Conservation (phyloP, 2,113 vertebrate genomes). For the Chaenocephalus aceratus region DNA sequence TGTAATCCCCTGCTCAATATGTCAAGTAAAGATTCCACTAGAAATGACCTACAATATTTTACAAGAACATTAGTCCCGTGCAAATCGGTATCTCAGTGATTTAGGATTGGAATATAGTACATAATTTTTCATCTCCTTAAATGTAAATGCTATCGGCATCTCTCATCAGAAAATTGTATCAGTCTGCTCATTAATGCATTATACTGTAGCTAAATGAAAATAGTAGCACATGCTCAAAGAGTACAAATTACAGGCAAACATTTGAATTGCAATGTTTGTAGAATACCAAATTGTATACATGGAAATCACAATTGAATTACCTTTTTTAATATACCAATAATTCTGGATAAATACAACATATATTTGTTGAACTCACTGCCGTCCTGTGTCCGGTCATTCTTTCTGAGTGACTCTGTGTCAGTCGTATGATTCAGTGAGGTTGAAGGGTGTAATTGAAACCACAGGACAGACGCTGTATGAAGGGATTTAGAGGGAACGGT, state of each 20-base stretch:
- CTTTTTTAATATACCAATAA: background rate
- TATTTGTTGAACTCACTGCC: conserved; percentile 22
- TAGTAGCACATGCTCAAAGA: background rate
- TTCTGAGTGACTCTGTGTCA: conserved; percentile 33
- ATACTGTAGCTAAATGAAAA: background rate
- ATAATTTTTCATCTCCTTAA: background rate
- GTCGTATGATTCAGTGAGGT: conserved; percentile 63
- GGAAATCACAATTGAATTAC: conserved; percentile 5
- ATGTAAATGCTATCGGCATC: background rate
- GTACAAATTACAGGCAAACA: background rate
- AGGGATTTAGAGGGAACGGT: conserved; percentile 6
- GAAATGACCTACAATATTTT: too few relatives aligned
- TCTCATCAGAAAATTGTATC: background rate
- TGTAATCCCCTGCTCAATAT: too few relatives aligned
- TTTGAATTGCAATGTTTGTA: background rate
- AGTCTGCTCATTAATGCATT: background rate
- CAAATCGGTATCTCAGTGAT: background rate
- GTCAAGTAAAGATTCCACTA: too few relatives aligned
- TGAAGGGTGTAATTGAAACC: conserved; percentile 70
- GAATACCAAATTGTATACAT: background rate
- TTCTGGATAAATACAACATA: background rate
- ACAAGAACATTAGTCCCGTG: too few relatives aligned
- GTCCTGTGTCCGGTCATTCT: conserved; percentile 63
- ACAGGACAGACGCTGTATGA: conserved; percentile 56
- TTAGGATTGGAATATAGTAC: too few relatives aligned